phyloP scores from a whole-genome alignment of 2,113 vertebrate species.

The Pseudonaja textilis region DNA sequence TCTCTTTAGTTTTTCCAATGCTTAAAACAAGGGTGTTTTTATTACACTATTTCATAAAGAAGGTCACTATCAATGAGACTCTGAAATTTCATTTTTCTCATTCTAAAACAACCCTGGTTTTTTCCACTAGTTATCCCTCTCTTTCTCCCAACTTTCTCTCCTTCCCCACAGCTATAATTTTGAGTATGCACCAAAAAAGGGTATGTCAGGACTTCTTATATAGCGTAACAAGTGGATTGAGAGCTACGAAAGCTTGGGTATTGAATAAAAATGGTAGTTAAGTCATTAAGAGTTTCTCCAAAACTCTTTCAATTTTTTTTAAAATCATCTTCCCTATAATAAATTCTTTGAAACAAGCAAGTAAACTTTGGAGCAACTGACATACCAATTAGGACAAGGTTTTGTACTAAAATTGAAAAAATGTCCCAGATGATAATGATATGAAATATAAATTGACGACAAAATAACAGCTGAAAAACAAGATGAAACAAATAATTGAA shows the following conservation, averaged over 20 bases:
- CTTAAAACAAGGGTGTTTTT: too few relatives aligned
- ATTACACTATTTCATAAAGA: background rate
- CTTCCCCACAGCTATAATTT: background rate
- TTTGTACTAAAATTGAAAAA: conserved; percentile 13
- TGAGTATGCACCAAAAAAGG: background rate
- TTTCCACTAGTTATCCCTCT: background rate
- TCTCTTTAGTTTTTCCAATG: too few relatives aligned
- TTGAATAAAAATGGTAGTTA: background rate
- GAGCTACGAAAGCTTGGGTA: background rate
- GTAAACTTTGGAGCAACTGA: background rate
- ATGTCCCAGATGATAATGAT: background rate
- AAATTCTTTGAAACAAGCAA: background rate
- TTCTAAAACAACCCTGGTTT: background rate
- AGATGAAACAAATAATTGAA: conserved; percentile 30
- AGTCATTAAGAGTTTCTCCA: background rate
- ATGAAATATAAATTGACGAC: conserved; percentile 21
- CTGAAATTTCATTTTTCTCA: background rate
- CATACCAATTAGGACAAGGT: background rate
- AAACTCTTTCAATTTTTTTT: background rate
- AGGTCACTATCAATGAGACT: background rate
- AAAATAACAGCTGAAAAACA: conserved; percentile 19
- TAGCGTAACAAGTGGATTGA: background rate
- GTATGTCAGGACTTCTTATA: background rate
- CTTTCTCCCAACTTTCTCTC: background rate
- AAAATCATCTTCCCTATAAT: background rate